Conservation (phyloP, 1,140 invertebrate genomes). For the Brachionus manjavacas region DNA sequence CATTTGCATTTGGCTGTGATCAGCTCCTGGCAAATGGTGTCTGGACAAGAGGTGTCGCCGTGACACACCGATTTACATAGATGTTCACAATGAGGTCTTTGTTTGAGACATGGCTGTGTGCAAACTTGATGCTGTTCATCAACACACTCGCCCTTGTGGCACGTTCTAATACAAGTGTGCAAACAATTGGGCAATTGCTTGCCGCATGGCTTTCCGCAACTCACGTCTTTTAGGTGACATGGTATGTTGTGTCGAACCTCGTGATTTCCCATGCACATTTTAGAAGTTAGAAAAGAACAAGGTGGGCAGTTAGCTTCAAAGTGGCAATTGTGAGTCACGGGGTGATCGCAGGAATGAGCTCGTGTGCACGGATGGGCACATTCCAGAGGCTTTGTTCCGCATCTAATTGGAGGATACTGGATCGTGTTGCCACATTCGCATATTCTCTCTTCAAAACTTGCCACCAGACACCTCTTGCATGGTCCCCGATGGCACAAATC, state of each 20-base stretch:
- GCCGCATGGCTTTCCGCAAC: conserved; percentile 79
- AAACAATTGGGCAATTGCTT: conserved; percentile 70
- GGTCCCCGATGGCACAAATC: conserved; percentile 61
- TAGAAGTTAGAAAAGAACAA: conserved; percentile 79
- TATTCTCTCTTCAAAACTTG: conserved; percentile 79
- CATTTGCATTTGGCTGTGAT: conserved; percentile 41
- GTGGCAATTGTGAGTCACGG: conserved; percentile 65
- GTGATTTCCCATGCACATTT: conserved; percentile 80
- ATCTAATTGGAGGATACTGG: conserved; percentile 80
- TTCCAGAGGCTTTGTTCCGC: conserved; percentile 74
- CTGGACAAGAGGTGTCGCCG: conserved; percentile 62
- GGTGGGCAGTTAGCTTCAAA: conserved; percentile 75
- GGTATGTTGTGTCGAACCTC: conserved; percentile 62
- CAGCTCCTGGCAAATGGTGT: conserved; percentile 65
- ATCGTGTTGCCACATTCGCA: conserved; percentile 84
- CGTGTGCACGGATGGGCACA: conserved; percentile 74
- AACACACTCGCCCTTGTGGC: conserved; percentile 63
- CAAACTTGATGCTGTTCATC: conserved; percentile 61
- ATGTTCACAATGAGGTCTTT: conserved; percentile 70
- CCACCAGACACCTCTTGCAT: conserved; percentile 33
- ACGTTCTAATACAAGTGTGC: conserved; percentile 71
- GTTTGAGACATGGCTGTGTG: conserved; percentile 67
- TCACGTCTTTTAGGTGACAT: conserved; percentile 78
- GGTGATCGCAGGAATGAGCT: conserved; percentile 73
- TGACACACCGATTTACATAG: conserved; percentile 72